These are phyloP conservation scores for Chironex yamaguchii DNA, from an alignment of 30 jellyfish, hydroid and myxozoan species.

Conservation along the genomic window DNA sequence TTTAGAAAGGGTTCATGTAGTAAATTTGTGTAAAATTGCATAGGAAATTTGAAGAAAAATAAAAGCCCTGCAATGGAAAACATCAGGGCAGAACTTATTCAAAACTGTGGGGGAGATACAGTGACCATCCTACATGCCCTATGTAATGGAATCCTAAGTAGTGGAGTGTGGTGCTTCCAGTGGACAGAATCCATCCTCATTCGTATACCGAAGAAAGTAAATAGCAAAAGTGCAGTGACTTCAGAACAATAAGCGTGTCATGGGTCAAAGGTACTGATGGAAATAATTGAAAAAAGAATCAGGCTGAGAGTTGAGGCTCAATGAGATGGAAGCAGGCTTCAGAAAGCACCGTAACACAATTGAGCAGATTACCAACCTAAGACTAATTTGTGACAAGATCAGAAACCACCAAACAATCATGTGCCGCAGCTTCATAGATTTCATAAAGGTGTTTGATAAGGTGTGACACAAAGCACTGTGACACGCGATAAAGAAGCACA, in stretches of 20 bases:
- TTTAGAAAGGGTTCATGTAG: too few species aligned
- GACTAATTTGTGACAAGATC: not conserved
- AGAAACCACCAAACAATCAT: not conserved
- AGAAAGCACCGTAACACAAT: not conserved
- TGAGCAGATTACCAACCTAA: not conserved
- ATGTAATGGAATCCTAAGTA: slow-evolving; percentile 41
- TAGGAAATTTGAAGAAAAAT: too few species aligned
- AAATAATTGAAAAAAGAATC: not conserved
- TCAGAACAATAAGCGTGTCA: not conserved
- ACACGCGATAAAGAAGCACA: too few species aligned
- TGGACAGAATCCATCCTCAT: slow-evolving; percentile 28
- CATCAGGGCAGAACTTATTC: slow-evolving; percentile 49
- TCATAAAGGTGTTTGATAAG: not conserved
- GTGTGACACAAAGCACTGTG: slow-evolving; percentile 13
- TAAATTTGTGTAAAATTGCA: too few species aligned
- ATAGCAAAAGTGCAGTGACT: slow-evolving; percentile 1
- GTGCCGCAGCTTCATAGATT: too few species aligned
- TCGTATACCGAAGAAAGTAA: not conserved
- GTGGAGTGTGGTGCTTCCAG: slow-evolving; percentile 41
- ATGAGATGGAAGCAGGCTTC: not conserved
- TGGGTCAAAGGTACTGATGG: not conserved
- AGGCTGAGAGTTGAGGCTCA: slow-evolving; percentile 1
- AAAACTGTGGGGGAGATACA: slow-evolving; percentile 43
- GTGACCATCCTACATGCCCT: slow-evolving; percentile 35
- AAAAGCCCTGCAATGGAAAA: slow-evolving; percentile 53